phyloP scores from a whole-genome alignment of 2,113 vertebrate species.

The Hippoglossus stenolepis region DNA sequence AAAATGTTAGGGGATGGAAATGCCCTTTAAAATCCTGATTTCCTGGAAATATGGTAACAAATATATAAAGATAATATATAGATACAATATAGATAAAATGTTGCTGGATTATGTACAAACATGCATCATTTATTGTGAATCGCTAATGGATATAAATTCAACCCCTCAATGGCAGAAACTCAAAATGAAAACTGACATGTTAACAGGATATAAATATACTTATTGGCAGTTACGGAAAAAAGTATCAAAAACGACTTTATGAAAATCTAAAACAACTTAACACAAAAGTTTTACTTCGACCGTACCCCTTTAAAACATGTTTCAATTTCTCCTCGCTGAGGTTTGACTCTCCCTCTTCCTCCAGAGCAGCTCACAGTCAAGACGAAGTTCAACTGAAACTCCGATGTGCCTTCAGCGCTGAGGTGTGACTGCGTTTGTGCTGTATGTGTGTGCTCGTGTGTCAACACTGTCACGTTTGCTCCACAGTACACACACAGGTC shows the following conservation, averaged over 20 bases:
- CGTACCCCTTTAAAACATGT: too few relatives aligned
- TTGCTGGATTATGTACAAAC: neutral
- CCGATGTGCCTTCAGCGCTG: slow-evolving; percentile 70
- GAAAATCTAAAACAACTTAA: too few relatives aligned
- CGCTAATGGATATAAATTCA: neutral
- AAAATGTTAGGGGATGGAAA: neutral
- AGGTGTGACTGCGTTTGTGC: slow-evolving; percentile 37
- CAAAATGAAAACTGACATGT: too few relatives aligned
- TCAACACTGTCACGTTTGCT: slow-evolving; percentile 65
- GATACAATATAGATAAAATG: neutral
- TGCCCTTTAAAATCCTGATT: neutral
- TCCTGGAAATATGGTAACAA: neutral
- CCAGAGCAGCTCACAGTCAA: slow-evolving; percentile 54
- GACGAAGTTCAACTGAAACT: slow-evolving; percentile 60
- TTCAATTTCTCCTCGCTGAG: neutral
- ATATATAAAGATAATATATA: neutral
- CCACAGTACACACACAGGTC: slow-evolving; percentile 72
- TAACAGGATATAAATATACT: too few relatives aligned
- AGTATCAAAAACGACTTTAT: too few relatives aligned
- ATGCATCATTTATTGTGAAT: neutral
- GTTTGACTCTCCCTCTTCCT: slow-evolving; percentile 14
- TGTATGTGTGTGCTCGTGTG: slow-evolving; percentile 1
- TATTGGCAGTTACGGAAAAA: too few relatives aligned
- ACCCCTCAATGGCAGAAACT: neutral
- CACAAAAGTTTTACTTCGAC: too few relatives aligned